Conservation (phyloP, 2,797 vertebrate genomes). For the Oophaga sylvatica region DNA sequence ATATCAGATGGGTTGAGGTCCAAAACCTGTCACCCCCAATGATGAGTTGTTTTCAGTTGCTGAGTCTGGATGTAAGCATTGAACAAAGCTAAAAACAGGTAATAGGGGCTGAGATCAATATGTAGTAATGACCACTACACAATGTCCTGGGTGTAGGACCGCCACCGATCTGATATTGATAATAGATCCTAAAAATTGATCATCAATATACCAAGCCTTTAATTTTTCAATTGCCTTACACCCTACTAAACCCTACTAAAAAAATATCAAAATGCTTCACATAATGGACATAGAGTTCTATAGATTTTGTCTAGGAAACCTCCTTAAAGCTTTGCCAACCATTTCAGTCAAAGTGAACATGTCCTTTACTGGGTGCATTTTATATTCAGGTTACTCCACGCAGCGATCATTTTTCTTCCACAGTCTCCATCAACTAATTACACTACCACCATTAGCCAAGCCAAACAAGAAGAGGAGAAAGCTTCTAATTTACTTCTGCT, state of each 20-base stretch:
- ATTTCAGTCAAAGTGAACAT: constrained; percentile 20
- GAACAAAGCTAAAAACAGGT: too few species aligned
- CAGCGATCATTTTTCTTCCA: constrained; percentile 40
- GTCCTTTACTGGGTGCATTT: constrained; percentile 1
- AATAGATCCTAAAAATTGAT: too few species aligned
- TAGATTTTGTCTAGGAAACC: neutral
- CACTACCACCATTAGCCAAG: constrained; percentile 23
- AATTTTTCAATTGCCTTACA: neutral
- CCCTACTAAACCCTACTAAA: neutral
- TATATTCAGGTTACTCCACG: constrained; percentile 34
- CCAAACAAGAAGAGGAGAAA: constrained; percentile 51
- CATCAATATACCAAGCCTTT: neutral
- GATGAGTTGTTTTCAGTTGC: too few species aligned
- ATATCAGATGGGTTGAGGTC: too few species aligned
- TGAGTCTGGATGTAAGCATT: too few species aligned
- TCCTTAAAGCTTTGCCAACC: neutral
- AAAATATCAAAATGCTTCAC: neutral
- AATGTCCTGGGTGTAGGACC: too few species aligned
- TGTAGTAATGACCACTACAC: too few species aligned
- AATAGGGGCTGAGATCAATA: too few species aligned
- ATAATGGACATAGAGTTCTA: neutral
- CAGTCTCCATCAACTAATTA: constrained; percentile 44
- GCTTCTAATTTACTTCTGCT: constrained; percentile 37
- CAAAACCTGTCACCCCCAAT: too few species aligned
- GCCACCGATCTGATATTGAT: too few species aligned